Percentiles rank a stretch among this genome's conserved stretches.
Evolutionary conservation across 2,888 invertebrate genomes (phyloP).

Genomic region (Diarsia rubi): DNA sequence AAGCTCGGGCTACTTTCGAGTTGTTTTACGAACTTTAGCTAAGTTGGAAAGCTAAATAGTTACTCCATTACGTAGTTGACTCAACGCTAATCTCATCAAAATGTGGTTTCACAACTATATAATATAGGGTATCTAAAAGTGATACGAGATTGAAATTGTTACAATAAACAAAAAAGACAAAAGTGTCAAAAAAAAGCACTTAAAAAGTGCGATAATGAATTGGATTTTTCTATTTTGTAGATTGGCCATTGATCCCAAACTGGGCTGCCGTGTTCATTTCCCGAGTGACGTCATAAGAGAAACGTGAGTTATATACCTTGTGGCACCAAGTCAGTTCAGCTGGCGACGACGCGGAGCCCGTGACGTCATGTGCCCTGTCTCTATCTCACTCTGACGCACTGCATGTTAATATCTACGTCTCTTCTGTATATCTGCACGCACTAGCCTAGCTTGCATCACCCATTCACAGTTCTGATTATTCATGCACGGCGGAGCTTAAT

Average conservation of each 20-base stretch:
- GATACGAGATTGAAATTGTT: conserved; percentile 19
- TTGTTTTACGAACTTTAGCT: conserved; percentile 26
- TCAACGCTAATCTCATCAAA: conserved; percentile 36
- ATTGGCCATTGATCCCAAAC: conserved; percentile 90
- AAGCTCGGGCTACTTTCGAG: conserved; percentile 40
- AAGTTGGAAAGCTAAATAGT: conserved; percentile 40
- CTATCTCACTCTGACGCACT: conserved; percentile 60
- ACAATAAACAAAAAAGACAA: neutral
- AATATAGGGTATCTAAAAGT: neutral
- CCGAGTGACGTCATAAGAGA: conserved; percentile 89
- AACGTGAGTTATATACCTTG: conserved; percentile 88
- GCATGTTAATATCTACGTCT: conserved; percentile 18
- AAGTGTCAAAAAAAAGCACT: conserved; percentile 42
- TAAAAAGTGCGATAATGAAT: conserved; percentile 73
- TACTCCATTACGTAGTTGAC: conserved; percentile 31
- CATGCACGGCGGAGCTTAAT: conserved; percentile 49
- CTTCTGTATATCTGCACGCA: conserved; percentile 43
- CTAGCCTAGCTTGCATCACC: conserved; percentile 52
- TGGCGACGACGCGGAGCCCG: conserved; percentile 72
- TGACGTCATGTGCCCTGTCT: conserved; percentile 76
- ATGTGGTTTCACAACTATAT: conserved; percentile 6
- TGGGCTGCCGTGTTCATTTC: conserved; percentile 90
- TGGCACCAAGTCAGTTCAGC: conserved; percentile 63
- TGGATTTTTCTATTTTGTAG: conserved; percentile 89
- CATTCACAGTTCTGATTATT: conserved; percentile 55